A percentile compares a stretch with the other conserved stretches of the same genome.
Conservation (phyloP, 2,888 invertebrate genomes). For the Chrysomela aeneicollis region DNA sequence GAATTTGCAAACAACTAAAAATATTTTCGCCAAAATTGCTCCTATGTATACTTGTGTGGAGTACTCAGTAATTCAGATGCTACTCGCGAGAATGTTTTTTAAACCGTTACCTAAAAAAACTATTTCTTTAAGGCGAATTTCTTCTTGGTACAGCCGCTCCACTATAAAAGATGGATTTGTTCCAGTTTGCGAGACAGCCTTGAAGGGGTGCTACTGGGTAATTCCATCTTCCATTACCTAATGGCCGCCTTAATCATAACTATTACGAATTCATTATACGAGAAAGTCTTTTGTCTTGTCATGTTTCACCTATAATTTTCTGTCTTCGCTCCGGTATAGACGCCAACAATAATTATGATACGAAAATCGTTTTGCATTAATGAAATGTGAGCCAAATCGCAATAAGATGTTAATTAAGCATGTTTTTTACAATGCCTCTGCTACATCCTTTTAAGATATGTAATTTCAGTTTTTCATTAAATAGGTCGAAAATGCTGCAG, state of each 20-base stretch:
- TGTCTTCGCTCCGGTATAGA: constrained; percentile 28
- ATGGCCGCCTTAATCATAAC: constrained; percentile 33
- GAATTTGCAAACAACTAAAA: too few relatives aligned
- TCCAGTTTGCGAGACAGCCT: constrained; percentile 43
- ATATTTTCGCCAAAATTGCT: too few relatives aligned
- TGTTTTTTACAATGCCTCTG: constrained; percentile 31
- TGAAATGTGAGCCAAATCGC: constrained; percentile 24
- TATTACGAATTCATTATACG: constrained; percentile 36
- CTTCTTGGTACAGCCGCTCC: constrained; percentile 19
- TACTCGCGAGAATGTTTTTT: too few relatives aligned
- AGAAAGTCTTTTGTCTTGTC: constrained; percentile 28
- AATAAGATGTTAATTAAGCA: constrained; percentile 34
- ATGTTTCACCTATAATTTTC: constrained; percentile 27
- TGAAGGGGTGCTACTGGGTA: constrained; percentile 33
- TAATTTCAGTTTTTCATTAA: constrained; percentile 26
- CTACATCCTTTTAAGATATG: constrained; percentile 28
- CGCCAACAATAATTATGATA: constrained; percentile 30
- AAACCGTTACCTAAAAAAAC: too few relatives aligned
- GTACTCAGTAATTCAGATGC: too few relatives aligned
- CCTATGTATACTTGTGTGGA: too few relatives aligned
- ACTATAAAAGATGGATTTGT: constrained; percentile 41
- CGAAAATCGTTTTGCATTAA: constrained; percentile 26
- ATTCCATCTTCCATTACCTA: constrained; percentile 31
- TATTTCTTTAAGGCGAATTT: too few relatives aligned
- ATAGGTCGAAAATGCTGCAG: constrained; percentile 2